phyloP scores from a whole-genome alignment of 2,888 invertebrate genomes.

The Scaptodrosophila latifasciaeformis region DNA sequence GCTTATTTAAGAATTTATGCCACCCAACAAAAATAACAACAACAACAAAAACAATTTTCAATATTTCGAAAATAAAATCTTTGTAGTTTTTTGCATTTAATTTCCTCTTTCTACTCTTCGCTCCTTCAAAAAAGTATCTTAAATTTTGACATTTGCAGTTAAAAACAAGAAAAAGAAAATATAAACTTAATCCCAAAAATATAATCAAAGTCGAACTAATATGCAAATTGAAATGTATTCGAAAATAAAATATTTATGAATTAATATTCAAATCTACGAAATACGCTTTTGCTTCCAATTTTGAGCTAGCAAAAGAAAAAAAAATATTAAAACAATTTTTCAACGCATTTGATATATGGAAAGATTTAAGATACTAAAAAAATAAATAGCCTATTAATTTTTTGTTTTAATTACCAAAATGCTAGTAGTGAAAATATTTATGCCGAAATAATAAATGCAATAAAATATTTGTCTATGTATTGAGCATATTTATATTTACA shows the following conservation, averaged over 20 bases:
- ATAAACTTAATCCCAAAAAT: not conserved
- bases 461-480: slow-evolving; percentile 32
- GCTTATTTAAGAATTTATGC: slow-evolving; percentile 60
- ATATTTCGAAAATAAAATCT: slow-evolving; percentile 38
- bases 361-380: slow-evolving; percentile 47
- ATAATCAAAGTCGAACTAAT: not conserved
- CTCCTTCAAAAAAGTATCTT: slow-evolving; percentile 39
- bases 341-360: slow-evolving; percentile 35
- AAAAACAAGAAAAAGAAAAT: too few relatives aligned
- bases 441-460: slow-evolving; percentile 9
- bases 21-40: slow-evolving; percentile 33
- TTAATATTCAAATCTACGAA: too few relatives aligned
- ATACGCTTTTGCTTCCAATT: slow-evolving; percentile 7
- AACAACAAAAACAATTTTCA: slow-evolving; percentile 34
- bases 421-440: slow-evolving; percentile 27
- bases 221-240: too few relatives aligned
- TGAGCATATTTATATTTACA: slow-evolving; percentile 10
- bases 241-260: too few relatives aligned
- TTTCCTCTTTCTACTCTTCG: slow-evolving; percentile 22
- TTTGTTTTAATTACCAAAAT: slow-evolving; percentile 7
- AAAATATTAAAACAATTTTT: slow-evolving; percentile 17
- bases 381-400: slow-evolving; percentile 1
- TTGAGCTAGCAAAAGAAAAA: too few relatives aligned
- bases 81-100: slow-evolving; percentile 47
- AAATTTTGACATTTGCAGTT: slow-evolving; percentile 28